Evolutionary conservation across 2,888 invertebrate species (phyloP).

Genomic region (Oxystoma pomonae): DNA sequence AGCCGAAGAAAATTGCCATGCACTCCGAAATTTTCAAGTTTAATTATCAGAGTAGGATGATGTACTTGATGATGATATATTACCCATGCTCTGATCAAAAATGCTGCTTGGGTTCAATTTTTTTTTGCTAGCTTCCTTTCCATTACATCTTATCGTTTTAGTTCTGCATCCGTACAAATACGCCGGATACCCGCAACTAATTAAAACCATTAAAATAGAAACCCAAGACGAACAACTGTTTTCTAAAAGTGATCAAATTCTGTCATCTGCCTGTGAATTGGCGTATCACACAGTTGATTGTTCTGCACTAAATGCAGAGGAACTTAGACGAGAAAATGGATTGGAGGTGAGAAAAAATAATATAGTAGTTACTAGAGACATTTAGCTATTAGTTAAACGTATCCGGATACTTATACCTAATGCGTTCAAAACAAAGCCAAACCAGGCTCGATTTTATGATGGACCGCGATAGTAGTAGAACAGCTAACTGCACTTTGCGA

Average conservation of each 20-base stretch:
- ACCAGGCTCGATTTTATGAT: no score
- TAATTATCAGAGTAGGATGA: no score
- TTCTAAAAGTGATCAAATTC: conserved; percentile 74
- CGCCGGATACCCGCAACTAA: conserved; percentile 96
- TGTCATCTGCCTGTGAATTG: conserved; percentile 90
- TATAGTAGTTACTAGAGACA: no score
- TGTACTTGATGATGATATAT: neutral
- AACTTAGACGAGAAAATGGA: conserved; percentile 90
- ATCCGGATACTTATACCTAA: no score
- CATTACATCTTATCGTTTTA: no score
- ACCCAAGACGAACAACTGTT: conserved; percentile 91
- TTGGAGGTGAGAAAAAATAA: conserved; percentile 58
- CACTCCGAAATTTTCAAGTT: no score
- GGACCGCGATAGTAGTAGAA: no score
- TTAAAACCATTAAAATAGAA: conserved; percentile 92
- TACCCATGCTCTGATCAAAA: neutral
- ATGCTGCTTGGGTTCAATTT: no score
- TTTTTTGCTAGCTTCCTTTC: conserved; percentile 11
- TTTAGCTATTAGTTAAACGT: no score
- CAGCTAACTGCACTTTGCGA: no score
- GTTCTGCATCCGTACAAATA: conserved; percentile 95
- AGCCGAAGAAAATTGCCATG: no score
- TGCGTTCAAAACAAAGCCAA: no score
- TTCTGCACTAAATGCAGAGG: conserved; percentile 96
- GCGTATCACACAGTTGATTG: conserved; percentile 96